Conservation (phyloP, 2,888 invertebrate species). For the Buathra laborator region DNA sequence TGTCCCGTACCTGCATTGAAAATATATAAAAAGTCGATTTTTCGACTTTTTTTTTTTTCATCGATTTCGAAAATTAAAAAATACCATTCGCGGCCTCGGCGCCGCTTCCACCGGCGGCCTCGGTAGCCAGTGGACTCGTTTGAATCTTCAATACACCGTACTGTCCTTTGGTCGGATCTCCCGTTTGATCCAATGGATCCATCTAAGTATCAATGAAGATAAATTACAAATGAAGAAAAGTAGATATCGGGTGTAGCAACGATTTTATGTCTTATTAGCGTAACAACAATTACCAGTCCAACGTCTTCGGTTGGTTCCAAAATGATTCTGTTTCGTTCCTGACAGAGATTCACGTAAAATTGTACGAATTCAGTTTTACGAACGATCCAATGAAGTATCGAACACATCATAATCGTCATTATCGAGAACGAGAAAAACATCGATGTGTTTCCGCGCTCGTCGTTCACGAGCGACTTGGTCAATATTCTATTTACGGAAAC, state of each 20-base stretch:
- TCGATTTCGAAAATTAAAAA: neutral
- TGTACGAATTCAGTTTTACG: constrained; percentile 93
- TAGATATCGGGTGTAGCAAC: constrained; percentile 19
- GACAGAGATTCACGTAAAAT: constrained; percentile 92
- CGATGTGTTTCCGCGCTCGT: constrained; percentile 93
- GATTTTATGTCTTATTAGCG: constrained; percentile 21
- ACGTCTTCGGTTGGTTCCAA: constrained; percentile 95
- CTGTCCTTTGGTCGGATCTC: constrained; percentile 86
- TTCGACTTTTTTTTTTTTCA: neutral
- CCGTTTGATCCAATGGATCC: constrained; percentile 87
- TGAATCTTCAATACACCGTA: constrained; percentile 93
- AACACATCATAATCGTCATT: constrained; percentile 91
- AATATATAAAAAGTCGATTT: constrained; percentile 19
- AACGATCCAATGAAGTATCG: constrained; percentile 91
- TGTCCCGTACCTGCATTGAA: constrained; percentile 84
- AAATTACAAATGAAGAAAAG: neutral
- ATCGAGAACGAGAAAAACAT: constrained; percentile 95
- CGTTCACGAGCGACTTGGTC: constrained; percentile 92
- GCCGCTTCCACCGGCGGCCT: constrained; percentile 77
- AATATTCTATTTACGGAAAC: constrained; percentile 94
- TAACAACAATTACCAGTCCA: constrained; percentile 87
- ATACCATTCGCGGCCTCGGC: constrained; percentile 78
- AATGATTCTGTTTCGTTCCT: constrained; percentile 92
- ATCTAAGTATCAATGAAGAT: constrained; percentile 84
- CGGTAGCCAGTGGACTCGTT: constrained; percentile 87